phyloP scores from a whole-genome alignment of 2,113 vertebrate species.

The Drymodes brunneopygia region DNA sequence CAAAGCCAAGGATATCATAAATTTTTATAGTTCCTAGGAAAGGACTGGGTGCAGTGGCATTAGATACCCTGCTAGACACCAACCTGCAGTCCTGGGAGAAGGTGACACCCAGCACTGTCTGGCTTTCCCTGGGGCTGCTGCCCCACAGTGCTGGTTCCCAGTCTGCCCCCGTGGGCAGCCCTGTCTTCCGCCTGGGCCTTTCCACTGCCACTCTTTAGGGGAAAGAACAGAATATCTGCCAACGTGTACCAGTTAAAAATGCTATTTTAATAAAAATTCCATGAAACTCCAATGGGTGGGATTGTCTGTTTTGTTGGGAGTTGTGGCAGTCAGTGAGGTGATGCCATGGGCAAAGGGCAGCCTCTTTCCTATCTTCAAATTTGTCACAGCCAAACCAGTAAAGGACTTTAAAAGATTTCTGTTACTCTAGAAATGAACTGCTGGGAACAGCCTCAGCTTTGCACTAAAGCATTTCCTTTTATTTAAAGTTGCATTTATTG shows the following conservation, averaged over 20 bases:
- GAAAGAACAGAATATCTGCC: constrained; percentile 45
- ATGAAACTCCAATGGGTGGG: background rate
- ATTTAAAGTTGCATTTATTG: background rate
- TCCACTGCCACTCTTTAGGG: background rate
- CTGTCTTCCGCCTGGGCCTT: background rate
- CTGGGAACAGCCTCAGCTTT: background rate
- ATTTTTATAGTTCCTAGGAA: background rate
- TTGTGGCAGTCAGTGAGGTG: background rate
- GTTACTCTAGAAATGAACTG: background rate
- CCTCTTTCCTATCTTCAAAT: background rate
- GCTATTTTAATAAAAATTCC: constrained; percentile 74
- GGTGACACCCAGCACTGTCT: background rate
- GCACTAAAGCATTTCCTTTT: background rate
- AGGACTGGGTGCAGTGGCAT: background rate
- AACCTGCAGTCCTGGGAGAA: background rate
- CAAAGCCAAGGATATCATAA: background rate
- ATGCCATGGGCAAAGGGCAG: background rate
- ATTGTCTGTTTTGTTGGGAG: constrained; percentile 6
- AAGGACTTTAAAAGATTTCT: background rate
- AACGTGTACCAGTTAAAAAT: constrained; percentile 58
- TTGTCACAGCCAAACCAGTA: too few relatives aligned
- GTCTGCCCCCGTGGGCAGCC: background rate
- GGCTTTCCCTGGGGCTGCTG: background rate
- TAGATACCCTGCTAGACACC: background rate
- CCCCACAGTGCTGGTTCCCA: background rate